Percentiles rank a stretch among this genome's conserved stretches.
Evolutionary conservation across 2,888 invertebrate species (phyloP).

Genomic region (Pachycephus smyrnensis): DNA sequence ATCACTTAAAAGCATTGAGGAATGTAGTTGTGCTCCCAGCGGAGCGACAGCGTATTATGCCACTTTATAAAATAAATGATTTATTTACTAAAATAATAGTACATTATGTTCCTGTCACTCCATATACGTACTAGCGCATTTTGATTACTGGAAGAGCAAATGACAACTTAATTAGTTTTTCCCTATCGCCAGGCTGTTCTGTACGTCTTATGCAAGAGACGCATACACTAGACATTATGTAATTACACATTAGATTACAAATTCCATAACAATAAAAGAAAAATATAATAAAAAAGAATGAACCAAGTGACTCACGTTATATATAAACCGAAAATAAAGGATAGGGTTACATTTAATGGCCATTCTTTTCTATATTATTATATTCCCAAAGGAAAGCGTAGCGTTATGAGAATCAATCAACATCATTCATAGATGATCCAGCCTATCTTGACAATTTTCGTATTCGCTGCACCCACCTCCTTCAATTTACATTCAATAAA

Average conservation of each 20-base stretch:
- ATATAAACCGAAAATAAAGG: neutral
- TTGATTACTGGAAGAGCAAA: slow-evolving; percentile 49
- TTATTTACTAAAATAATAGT: slow-evolving; percentile 59
- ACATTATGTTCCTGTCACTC: slow-evolving; percentile 42
- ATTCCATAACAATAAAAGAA: neutral
- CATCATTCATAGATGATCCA: neutral
- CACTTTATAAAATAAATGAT: slow-evolving; percentile 54
- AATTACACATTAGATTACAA: neutral
- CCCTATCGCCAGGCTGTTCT: neutral
- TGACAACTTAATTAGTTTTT: slow-evolving; percentile 22
- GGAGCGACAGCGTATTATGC: neutral
- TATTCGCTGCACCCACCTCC: neutral
- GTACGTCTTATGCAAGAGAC: neutral
- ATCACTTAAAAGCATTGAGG: neutral
- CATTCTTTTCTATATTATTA: neutral
- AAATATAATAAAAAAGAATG: neutral
- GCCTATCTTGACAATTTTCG: neutral
- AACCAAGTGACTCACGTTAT: neutral
- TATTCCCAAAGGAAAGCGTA: neutral
- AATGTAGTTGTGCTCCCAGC: neutral
- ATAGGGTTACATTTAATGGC: neutral
- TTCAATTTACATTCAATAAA: neutral
- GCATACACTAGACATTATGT: neutral
- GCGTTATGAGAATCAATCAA: neutral
- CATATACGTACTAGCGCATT: slow-evolving; percentile 39